Percentiles rank a stretch among this genome's conserved stretches.
Evolutionary conservation across 2,113 vertebrate species (phyloP).

Genomic region (Caranx ignobilis): DNA sequence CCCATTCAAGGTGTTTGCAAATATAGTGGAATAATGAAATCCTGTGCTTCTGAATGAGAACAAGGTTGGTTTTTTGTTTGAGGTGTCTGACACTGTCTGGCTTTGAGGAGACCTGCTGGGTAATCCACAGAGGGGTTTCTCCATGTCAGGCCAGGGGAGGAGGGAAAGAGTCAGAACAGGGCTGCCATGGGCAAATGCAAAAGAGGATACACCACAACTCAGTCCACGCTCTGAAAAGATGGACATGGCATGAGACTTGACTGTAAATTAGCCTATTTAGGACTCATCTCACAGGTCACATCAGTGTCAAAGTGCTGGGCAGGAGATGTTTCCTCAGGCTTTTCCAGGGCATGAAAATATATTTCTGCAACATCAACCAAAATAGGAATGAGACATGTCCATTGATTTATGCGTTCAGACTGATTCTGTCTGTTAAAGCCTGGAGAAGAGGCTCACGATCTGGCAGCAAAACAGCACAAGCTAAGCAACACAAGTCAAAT

Average conservation of each 20-base stretch:
- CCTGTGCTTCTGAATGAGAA: neutral
- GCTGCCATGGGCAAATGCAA: conserved; percentile 2
- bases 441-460: neutral
- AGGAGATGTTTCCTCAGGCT: neutral
- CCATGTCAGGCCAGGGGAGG: conserved; percentile 19
- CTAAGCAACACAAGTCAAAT: neutral
- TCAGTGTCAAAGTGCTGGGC: neutral
- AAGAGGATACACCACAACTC: neutral
- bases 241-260: neutral
- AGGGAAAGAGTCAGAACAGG: conserved; percentile 15
- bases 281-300: conserved; percentile 5
- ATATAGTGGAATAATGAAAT: conserved; percentile 5
- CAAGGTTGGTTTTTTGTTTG: neutral
- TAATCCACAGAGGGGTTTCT: conserved; percentile 33
- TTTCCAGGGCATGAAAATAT: neutral
- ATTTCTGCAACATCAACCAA: conserved; percentile 5
- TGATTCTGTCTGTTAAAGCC: neutral
- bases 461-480: neutral
- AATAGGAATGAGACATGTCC: neutral
- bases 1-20: neutral
- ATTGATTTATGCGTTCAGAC: neutral
- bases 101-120: conserved; percentile 47
- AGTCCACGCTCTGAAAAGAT: neutral
- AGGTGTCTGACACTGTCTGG: conserved; percentile 10
- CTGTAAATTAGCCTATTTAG: conserved; percentile 10